Evolutionary conservation across 2,113 vertebrate genomes (phyloP), one percentile per base, ranked within the genome.

Genomic region (Ceratotherium simum): DNA sequence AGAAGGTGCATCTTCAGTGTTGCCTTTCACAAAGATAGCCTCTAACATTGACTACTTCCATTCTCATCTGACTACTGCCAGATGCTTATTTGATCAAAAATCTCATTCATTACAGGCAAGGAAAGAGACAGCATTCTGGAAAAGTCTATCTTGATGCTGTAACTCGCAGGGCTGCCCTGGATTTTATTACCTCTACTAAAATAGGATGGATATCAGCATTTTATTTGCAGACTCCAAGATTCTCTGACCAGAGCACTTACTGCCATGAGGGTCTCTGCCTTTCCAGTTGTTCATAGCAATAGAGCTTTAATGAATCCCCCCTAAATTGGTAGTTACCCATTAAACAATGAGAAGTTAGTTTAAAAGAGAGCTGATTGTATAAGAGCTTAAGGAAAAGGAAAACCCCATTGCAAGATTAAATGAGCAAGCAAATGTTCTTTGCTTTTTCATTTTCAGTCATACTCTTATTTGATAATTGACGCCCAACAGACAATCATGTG

Each of bases 61-160:
- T 56, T 90, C 60, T 94, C 58, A 51, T 42, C 42, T 42, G 5
- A 9, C 75, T 7, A 20, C 25, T 73, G 36, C 17, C 31, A 86
- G 39, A 72, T 78, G 27, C 31, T 97, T 36, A 48, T 31, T 90
- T 95, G 65, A 90, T 87, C 11, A 92, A 93, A 75, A 87, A 62
- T 65, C 16, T 65, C 16, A 78, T 78, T 85, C 39, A 84, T n/a
- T 75, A 67, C n/a, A 81, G 31, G 11, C 8, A 78, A 4, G 31
- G 9, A 88, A 80, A 92, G 17, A 85, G 10, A 65, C 8, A 96
- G 17, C 21, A 27, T 42, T 91, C 29, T 90, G 7, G 20, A 76
- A 83, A 91, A 86, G 2, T 80, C 25, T 31, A 1, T 76, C 48
- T 97, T 39, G 6, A 69, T 94, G 27, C 64, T 70, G 17, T 93